Conservation (phyloP, 2,888 invertebrate genomes). For the Agrochola circellaris region DNA sequence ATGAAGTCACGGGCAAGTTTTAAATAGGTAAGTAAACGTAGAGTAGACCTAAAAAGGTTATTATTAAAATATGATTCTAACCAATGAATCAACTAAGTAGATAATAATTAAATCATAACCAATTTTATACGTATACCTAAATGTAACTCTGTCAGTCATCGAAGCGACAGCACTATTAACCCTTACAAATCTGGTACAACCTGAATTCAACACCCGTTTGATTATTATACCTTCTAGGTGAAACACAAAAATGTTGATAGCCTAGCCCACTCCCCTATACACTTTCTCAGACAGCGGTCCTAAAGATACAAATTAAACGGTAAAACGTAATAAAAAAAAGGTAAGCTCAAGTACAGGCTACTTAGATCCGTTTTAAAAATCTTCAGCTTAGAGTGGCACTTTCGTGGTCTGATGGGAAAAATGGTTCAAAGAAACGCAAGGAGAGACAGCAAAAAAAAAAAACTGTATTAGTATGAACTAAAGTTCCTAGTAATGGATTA, state of each 20-base stretch:
- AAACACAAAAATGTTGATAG: neutral
- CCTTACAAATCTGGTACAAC: neutral
- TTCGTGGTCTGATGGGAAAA: constrained; percentile 1
- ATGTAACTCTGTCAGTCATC: neutral
- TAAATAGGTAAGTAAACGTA: too few species aligned
- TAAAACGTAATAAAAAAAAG: constrained; percentile 32
- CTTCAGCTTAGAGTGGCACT: constrained; percentile 26
- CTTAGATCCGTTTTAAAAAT: constrained; percentile 22
- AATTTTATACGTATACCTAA: neutral
- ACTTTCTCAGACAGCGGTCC: neutral
- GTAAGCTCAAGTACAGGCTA: too few species aligned
- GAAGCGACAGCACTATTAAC: neutral
- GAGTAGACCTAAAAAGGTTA: too few species aligned
- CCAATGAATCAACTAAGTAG: neutral
- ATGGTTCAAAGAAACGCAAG: constrained; percentile 17
- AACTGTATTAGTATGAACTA: too few species aligned
- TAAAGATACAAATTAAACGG: constrained; percentile 29
- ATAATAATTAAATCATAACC: neutral
- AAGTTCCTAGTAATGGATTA: too few species aligned
- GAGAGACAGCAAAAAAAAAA: too few species aligned
- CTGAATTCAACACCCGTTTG: neutral
- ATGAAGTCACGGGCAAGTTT: too few species aligned
- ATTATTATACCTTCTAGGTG: neutral
- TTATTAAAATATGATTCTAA: neutral
- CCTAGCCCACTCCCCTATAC: too few species aligned